Base-by-base conservation (phyloP, 2,113 vertebrate species). In the Baryphthengus martii region DNA sequence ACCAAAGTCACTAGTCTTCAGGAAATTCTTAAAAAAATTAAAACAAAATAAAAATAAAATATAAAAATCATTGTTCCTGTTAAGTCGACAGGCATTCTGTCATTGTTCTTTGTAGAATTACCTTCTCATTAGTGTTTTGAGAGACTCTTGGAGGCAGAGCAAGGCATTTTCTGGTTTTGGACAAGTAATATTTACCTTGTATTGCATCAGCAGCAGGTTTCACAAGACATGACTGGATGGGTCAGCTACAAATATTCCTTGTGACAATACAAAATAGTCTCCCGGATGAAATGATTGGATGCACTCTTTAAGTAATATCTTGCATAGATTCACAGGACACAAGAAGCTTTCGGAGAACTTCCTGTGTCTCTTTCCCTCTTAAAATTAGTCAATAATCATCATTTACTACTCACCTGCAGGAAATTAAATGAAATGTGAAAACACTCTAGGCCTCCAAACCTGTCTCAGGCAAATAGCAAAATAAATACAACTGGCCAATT, bases 401-500 rank as follows among this genome's bases (percentile, higher is more conserved):
- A 35, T 45, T 77, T 75, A 71, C 19, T 86, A 23, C 70, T 77
- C 85, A 53, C 47, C 33, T 77, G 19, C 9, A 74, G 28, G 28
- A 96, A 96, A 40, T 18, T n/a, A 85, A 93, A 47, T 23, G 80
- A 90, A 63, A 49, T 10, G 10, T 79, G 91, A 37, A 84, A 95
- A 89, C 55, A 1, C 33, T 33, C 44, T 40, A 77, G 95, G 31
- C 31, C 33, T 92, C 24, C 75, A 88, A 89, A 88, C 53, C 80
- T 70, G 24, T 81, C 45, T 75, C 78, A 76, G 76, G 58, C 31
- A 97, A 96, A 89, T 9, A 62, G 44, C 42, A 90, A 95, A 79
- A 93, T 58, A 96, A 63, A 74, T 59, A 73, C 24, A 93, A 96
- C 42, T 39, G n/a, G 45, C 67, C 86, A 63, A 78, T 96, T 94